Evolutionary conservation across 2,113 vertebrate species (phyloP).

Genomic region (Eonycteris spelaea): DNA sequence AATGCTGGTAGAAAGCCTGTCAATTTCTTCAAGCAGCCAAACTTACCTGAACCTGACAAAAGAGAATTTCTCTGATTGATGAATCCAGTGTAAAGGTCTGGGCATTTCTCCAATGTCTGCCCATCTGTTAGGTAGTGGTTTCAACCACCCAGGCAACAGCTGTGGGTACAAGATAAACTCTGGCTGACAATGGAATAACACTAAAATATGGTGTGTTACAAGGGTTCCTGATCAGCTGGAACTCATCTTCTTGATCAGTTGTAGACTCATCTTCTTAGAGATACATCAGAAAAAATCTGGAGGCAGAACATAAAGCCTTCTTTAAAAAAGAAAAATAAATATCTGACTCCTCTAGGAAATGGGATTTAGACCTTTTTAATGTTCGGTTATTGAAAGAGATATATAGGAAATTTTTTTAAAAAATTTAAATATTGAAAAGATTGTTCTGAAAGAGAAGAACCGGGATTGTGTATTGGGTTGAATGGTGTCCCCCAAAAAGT

Average conservation of each 20-base stretch:
- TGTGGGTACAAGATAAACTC: background rate
- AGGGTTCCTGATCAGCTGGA: background rate
- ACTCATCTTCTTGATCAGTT: background rate
- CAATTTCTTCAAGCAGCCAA: conserved; percentile 25
- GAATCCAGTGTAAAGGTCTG: background rate
- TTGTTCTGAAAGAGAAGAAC: background rate
- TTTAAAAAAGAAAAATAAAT: background rate
- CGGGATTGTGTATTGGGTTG: background rate
- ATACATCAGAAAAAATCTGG: background rate
- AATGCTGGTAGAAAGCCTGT: background rate
- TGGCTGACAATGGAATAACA: background rate
- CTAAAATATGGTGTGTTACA: background rate
- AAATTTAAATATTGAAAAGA: background rate
- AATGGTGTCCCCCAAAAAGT: background rate
- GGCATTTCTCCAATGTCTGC: background rate
- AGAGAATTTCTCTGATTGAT: background rate
- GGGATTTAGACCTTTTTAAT: background rate
- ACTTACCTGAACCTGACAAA: background rate
- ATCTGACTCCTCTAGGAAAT: background rate
- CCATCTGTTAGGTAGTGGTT: background rate
- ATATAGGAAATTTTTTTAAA: background rate
- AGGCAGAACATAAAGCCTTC: background rate
- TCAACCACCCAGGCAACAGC: background rate
- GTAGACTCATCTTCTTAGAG: background rate
- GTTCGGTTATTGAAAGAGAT: background rate